Conservation (phyloP, 2,113 vertebrate species). For the Origma solitaria region DNA sequence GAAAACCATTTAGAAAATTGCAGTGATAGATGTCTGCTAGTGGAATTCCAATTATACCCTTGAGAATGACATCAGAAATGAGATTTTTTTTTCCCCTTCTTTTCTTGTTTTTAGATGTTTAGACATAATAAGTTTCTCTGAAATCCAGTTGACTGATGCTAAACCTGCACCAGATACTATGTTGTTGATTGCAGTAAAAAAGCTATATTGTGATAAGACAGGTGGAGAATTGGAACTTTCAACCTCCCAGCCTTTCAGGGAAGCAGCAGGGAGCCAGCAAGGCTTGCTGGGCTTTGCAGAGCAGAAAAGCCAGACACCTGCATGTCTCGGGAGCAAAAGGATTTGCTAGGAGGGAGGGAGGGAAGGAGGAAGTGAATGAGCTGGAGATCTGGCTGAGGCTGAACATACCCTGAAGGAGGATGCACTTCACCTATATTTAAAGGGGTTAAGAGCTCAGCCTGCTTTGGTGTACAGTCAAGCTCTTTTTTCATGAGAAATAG, state of each 20-base stretch:
- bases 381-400: neutral
- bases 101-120: neutral
- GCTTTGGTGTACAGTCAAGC: neutral
- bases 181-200: neutral
- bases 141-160: neutral
- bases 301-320: neutral
- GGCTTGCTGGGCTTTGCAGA: neutral
- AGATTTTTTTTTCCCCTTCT: neutral
- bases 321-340: neutral
- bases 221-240: neutral
- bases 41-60: neutral
- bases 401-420: neutral
- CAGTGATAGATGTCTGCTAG: neutral
- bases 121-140: neutral
- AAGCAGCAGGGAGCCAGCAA: neutral
- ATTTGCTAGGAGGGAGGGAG: neutral
- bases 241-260: neutral
- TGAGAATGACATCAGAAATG: neutral
- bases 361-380: neutral
- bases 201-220: neutral
- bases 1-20: conserved; percentile 6
- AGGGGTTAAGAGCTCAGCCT: neutral
- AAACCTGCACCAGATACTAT: neutral
- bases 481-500: neutral
- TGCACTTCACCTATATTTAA: neutral